Evolutionary conservation across 1,140 invertebrate species (phyloP), one percentile per base, ranked within the genome.

Genomic region (Phocides pigmalion): DNA sequence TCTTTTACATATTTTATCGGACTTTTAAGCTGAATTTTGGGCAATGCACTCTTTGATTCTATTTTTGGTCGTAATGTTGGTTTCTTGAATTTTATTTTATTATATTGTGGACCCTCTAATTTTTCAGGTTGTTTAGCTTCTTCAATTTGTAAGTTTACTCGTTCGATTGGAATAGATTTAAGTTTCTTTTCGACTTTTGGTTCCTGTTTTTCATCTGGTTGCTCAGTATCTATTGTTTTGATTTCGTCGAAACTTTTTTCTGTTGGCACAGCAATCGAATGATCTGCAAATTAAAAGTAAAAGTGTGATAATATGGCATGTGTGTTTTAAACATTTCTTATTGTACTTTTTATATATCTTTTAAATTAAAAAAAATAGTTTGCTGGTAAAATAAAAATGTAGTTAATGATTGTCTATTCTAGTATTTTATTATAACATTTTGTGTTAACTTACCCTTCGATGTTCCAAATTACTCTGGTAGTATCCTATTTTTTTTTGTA

Each of bases 11-110:
- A 92, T 47, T 80, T 92, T 11, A 95, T 93, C 54, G 93, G 91
- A 81, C 95, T 95, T 70, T 94, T 94, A 12, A 96, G 79, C 74
- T 94, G 81, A 41, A 95, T 81, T 87, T 95, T 95, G 0, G 94
- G 94, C 20, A 95, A 68, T 71, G 92, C 90, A 8, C 83, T 71
- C 51, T 90, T 83, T 14, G 75, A 49, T 72, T 93, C 91, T 77
- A 91, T 90, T 74, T 93, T 93, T 44, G 89, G 87, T 14, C 86
- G 70, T 16, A 87, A 64, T 19, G 84, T 64, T 1, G 91, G 81
- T 81, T 95, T 95, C 63, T 93, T 95, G 19, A 95, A 76, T 88
- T 95, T 95, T n/a, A 94, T 87, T 67, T 88, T 81, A 19, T 90
- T 89, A 76, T 94, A 95, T 56, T 93, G 92, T 12, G 92, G 92